These are phyloP conservation scores for Chloropsis cyanopogon DNA, from an alignment of 2,113 vertebrate genomes.

Conservation along the genomic window DNA sequence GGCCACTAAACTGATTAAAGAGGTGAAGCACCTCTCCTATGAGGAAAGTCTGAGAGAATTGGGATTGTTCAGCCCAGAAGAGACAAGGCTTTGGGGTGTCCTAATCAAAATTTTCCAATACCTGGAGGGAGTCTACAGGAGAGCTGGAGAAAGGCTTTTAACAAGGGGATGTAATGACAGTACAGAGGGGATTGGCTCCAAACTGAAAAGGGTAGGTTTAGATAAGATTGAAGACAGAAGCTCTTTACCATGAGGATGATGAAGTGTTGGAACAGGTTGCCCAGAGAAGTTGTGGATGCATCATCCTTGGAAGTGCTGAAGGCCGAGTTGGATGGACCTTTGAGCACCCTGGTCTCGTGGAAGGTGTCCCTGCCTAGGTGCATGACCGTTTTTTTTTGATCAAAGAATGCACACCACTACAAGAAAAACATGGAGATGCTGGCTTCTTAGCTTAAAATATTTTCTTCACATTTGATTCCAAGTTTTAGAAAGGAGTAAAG, in stretches of 20 bases:
- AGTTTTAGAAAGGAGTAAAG: neutral
- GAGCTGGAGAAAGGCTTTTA: neutral
- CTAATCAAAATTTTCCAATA: neutral
- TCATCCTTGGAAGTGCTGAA: neutral
- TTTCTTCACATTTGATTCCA: neutral
- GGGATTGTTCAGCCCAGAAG: neutral
- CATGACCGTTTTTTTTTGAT: neutral
- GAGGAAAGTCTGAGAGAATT: neutral
- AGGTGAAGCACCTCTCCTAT: neutral
- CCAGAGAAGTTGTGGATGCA: neutral
- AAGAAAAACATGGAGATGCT: neutral
- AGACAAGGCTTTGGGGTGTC: neutral
- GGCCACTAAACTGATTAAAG: neutral
- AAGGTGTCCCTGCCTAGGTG: neutral
- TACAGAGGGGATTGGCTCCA: neutral
- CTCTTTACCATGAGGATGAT: neutral
- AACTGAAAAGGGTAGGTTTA: neutral
- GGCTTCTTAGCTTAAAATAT: neutral
- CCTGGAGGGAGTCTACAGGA: neutral
- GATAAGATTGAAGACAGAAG: neutral
- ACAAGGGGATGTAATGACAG: neutral
- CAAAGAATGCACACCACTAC: neutral
- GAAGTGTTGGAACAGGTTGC: neutral
- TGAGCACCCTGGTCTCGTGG: accelerated
- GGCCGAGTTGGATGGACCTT: accelerated